Conservation (phyloP, 1,140 invertebrate genomes). For the Musca vetustissima region DNA sequence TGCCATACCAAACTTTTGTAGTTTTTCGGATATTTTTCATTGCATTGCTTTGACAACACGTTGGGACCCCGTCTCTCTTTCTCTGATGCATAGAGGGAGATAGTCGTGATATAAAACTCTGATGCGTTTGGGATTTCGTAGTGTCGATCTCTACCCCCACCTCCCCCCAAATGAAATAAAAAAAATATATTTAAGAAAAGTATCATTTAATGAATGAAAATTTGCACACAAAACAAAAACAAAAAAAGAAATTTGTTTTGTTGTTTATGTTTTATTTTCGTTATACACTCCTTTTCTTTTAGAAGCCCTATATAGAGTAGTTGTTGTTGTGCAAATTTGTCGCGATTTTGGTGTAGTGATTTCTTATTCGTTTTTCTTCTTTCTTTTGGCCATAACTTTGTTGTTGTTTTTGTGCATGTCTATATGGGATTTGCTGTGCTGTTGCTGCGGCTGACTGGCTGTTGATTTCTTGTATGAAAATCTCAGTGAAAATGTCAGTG, state of each 20-base stretch:
- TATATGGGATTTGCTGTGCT: too few species aligned
- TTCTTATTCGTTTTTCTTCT: not conserved
- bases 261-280: not conserved
- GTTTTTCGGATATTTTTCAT: not conserved
- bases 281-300: too few species aligned
- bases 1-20: conserved; percentile 6
- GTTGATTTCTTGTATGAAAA: too few species aligned
- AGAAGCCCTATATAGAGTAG: too few species aligned
- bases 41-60: too few species aligned
- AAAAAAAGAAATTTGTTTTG: not conserved
- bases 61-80: not conserved
- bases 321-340: not conserved
- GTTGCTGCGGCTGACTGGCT: too few species aligned
- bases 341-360: not conserved
- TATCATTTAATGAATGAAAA: conserved; percentile 16
- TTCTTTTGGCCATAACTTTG: not conserved
- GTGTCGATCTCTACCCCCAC: not conserved
- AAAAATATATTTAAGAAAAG: too few species aligned
- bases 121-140: not conserved
- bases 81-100: too few species aligned
- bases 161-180: not conserved
- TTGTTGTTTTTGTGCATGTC: too few species aligned
- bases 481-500: too few species aligned
- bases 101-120: not conserved
- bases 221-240: conserved; percentile 1